Conservation (phyloP, 37 sponge, comb jelly and placozoan genomes). For the Amphimedon queenslandica region DNA sequence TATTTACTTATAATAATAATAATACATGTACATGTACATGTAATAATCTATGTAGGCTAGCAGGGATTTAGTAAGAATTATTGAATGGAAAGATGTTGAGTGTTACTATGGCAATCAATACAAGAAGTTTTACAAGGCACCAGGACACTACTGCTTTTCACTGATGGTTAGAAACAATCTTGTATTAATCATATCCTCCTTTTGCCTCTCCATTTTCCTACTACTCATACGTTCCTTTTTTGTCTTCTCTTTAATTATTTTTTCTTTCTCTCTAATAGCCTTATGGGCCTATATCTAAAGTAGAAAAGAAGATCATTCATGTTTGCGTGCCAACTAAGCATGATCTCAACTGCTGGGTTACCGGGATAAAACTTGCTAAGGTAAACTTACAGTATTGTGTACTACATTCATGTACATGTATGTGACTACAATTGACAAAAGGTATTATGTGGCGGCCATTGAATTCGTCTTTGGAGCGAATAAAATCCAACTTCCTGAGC, state of each 20-base stretch:
- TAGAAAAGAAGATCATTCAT: slow-evolving; percentile 64
- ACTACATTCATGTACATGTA: too few relatives aligned
- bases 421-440: too few relatives aligned
- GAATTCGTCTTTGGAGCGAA: too few relatives aligned
- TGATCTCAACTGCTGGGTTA: slow-evolving; percentile 54
- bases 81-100: slow-evolving; percentile 77
- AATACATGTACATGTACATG: too few relatives aligned
- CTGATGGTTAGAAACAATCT: slow-evolving; percentile 78
- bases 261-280: slow-evolving; percentile 27
- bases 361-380: slow-evolving; percentile 72
- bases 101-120: slow-evolving; percentile 62
- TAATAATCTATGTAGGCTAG: slow-evolving; percentile 33
- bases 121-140: slow-evolving; percentile 76
- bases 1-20: too few relatives aligned
- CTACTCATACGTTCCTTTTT: background rate
- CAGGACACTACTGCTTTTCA: slow-evolving; percentile 69
- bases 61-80: slow-evolving; percentile 60
- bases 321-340: slow-evolving; percentile 66
- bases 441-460: too few relatives aligned
- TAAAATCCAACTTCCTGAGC: too few relatives aligned
- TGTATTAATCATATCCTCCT: too few relatives aligned
- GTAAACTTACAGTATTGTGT: slow-evolving; percentile 31
- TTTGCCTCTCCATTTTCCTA: too few relatives aligned
- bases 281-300: slow-evolving; percentile 46
- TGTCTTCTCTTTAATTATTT: background rate